Percentiles rank a stretch among this genome's conserved stretches.
Conservation (phyloP, 1,140 invertebrate genomes). For the Drosophila pruinosa region DNA sequence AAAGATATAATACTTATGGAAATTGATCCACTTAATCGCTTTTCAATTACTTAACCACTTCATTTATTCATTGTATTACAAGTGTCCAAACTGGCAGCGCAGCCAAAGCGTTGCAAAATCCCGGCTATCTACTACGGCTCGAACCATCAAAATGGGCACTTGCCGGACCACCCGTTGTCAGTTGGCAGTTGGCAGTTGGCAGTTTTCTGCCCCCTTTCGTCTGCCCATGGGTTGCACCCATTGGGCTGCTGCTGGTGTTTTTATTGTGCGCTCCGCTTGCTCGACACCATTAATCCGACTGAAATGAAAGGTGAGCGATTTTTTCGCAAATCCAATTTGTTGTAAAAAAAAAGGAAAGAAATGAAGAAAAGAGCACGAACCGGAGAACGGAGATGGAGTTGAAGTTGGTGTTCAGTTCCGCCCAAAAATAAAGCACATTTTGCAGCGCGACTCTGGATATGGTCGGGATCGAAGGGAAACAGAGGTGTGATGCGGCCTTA, state of each 20-base stretch:
- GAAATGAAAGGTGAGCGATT: slow-evolving; percentile 80
- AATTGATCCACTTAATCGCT: slow-evolving; percentile 63
- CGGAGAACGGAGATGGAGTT: not conserved
- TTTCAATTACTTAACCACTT: slow-evolving; percentile 80
- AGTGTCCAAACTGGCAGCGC: slow-evolving; percentile 72
- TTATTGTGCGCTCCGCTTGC: slow-evolving; percentile 59
- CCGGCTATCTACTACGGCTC: slow-evolving; percentile 22
- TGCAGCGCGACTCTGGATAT: slow-evolving; percentile 3
- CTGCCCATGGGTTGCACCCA: not conserved
- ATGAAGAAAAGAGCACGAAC: slow-evolving; percentile 14
- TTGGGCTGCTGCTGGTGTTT: slow-evolving; percentile 31
- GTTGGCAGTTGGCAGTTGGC: slow-evolving; percentile 1
- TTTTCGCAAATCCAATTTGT: slow-evolving; percentile 79
- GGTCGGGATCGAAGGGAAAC: not conserved
- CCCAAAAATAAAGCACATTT: slow-evolving; percentile 19
- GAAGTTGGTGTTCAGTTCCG: not conserved
- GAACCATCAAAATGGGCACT: slow-evolving; percentile 18
- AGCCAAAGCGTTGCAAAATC: slow-evolving; percentile 60
- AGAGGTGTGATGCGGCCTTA: slow-evolving; percentile 37
- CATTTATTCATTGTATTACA: slow-evolving; percentile 78
- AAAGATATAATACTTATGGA: slow-evolving; percentile 16
- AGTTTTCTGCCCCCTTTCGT: not conserved
- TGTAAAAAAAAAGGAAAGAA: slow-evolving; percentile 50
- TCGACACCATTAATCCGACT: slow-evolving; percentile 73
- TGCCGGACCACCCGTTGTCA: slow-evolving; percentile 34